Evolutionary conservation across 2,113 vertebrate species (phyloP), one percentile per base, ranked within the genome.

Genomic region (Sprattus sprattus): DNA sequence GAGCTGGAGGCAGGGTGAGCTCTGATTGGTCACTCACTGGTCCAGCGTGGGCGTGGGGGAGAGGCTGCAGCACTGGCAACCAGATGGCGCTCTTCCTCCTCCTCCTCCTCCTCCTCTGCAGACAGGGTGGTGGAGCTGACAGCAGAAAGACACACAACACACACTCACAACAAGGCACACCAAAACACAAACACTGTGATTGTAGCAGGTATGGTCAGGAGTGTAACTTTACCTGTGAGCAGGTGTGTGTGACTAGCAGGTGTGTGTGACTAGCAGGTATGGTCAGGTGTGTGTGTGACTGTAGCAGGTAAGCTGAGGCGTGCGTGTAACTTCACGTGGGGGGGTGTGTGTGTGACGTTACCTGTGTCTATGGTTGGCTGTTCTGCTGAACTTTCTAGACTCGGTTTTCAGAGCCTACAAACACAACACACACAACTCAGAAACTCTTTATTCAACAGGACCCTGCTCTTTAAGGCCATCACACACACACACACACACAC

Each of bases 21-120:
- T 60, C 15, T 25, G 25, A 28, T 39, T 28, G 44, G 82, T 22
- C 1, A 54, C 90, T 91, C 52, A 91, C 90, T 86, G 81, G 84
- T 91, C 88, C 88, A 89, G 6, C 52, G 44, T 39, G 89, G 64
- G 3, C 2, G 39, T 15, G n/a, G 6, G 44, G 78, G 11, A 16
- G 46, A 16, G 25, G 64, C n/a, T 13, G 32, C 8, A 0, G 16
- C 28, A 22, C 57, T 75, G 28, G 20, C n/a, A 18, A 71, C 52
- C 15, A 82, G 2, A 81, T 81, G 45, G 67, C 20, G 25, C 39
- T 60, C 49, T n/a, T 49, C 67, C 84, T 71, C 67, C 57, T 49
- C 16, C 39, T 39, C 39, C 39, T 60, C 49, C 25, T 49, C 67
- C 84, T 71, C 67, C 52, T 49, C 16, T 32, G 15, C 39, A 80